Evolutionary conservation across 1,140 invertebrate species (phyloP), one percentile per base, ranked within the genome.

Genomic region (Danaus melanippus): DNA sequence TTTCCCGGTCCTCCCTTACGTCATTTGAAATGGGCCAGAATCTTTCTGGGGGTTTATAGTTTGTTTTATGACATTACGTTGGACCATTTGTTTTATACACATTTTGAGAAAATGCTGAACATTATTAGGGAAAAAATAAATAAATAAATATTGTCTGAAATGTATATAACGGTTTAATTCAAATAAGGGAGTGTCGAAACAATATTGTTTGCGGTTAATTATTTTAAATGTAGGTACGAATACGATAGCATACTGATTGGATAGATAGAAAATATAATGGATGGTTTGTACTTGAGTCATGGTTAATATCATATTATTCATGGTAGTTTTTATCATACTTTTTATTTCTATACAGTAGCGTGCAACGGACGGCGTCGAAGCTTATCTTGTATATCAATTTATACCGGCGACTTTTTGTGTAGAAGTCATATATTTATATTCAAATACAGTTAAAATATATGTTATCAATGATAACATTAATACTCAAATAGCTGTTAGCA

Each of bases 1-100:
- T 70, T 78, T 72, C 68, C 66, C 67, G 58, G 62, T 61, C 72
- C 71, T 66, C 47, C 60, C 69, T 73, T 76, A 73, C 57, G 58
- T 65, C 62, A 66, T 66, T 60, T 68, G 63, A 69, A 67, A 73
- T 64, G 57, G 55, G 56, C 58, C 60, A 65, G 60, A 69, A 61
- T 68, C 62, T 66, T 68, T 73, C 62, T 32, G 58, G 53, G 66
- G 61, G 53, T 59, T 68, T 72, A 65, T 63, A 64, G 57, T 69
- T 67, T 65, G 62, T 72, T 76, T 74, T 74, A 69, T 64, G 62
- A 57, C 67, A 67, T 69, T 73, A 45, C 21, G 12, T 32, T 12
- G 42, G 49, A 3, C 15, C 49, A 43, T 51, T 50, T 51, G 9
- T 44, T 57, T 42, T 12, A 51, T 51, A 42, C 15, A 15, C 12